Percentiles rank a stretch among this genome's conserved stretches.
Conservation (phyloP, 2,888 invertebrate genomes). For the Macrostomum cliftonense region DNA sequence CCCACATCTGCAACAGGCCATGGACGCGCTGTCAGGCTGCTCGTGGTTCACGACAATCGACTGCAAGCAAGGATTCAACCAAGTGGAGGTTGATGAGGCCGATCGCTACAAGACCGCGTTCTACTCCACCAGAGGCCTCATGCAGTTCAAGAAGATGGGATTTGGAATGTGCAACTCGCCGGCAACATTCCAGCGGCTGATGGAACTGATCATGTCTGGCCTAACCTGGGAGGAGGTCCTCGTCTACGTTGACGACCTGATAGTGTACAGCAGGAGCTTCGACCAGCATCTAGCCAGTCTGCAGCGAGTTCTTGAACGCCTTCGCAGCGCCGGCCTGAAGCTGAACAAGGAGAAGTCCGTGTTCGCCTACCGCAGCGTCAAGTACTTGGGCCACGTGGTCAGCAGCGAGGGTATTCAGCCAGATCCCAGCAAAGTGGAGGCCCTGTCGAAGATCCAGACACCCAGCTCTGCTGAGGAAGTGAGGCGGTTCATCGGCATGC, state of each 20-base stretch:
- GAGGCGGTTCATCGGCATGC: slow-evolving; percentile 4
- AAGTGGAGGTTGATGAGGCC: slow-evolving; percentile 12
- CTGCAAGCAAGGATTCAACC: slow-evolving; percentile 11
- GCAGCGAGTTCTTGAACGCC: slow-evolving; percentile 9
- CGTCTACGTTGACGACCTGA: slow-evolving; percentile 15
- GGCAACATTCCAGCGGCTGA: slow-evolving; percentile 13
- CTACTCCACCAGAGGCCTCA: neutral
- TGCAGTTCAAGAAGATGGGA: slow-evolving; percentile 11
- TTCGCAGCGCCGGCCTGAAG: slow-evolving; percentile 9
- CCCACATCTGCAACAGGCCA: slow-evolving; percentile 14
- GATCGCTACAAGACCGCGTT: slow-evolving; percentile 14
- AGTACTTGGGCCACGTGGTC: slow-evolving; percentile 13
- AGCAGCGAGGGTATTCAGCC: slow-evolving; percentile 2
- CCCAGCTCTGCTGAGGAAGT: slow-evolving; percentile 4
- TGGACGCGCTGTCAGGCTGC: slow-evolving; percentile 11
- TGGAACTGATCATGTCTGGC: slow-evolving; percentile 12
- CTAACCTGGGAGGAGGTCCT: neutral
- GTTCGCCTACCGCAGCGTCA: slow-evolving; percentile 2
- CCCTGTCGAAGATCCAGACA: neutral
- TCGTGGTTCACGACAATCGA: slow-evolving; percentile 11
- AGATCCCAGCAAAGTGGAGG: slow-evolving; percentile 6
- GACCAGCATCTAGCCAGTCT: slow-evolving; percentile 12
- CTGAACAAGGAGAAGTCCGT: slow-evolving; percentile 3
- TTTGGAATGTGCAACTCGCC: slow-evolving; percentile 13
- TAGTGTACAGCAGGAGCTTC: slow-evolving; percentile 12